These are phyloP conservation scores for Hippoglossus hippoglossus DNA, from an alignment of 2,797 vertebrate species.

Conservation along the genomic window DNA sequence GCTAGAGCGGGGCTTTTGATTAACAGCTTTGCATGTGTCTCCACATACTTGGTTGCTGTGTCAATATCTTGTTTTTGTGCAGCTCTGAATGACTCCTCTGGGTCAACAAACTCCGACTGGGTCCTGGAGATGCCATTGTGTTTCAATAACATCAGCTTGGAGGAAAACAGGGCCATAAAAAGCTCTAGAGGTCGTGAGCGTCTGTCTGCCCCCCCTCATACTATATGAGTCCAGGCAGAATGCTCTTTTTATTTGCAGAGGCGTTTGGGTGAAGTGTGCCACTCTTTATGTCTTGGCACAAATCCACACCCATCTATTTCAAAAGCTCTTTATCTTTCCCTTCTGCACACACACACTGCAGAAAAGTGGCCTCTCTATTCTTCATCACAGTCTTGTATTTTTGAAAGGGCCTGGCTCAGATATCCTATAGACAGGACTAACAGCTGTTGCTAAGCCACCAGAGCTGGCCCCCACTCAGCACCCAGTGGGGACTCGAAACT, in stretches of 20 bases:
- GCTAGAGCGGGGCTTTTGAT: slow-evolving; percentile 40
- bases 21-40: slow-evolving; percentile 53
- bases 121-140: slow-evolving; percentile 39
- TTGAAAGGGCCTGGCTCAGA: slow-evolving; percentile 92
- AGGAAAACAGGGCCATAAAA: slow-evolving; percentile 65
- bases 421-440: slow-evolving; percentile 88
- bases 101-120: slow-evolving; percentile 62
- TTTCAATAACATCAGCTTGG: slow-evolving; percentile 44
- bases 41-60: slow-evolving; percentile 39
- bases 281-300: slow-evolving; percentile 64
- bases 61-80: slow-evolving; percentile 67
- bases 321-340: slow-evolving; percentile 50
- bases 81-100: slow-evolving; percentile 56
- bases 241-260: slow-evolving; percentile 52
- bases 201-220: slow-evolving; percentile 18
- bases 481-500: slow-evolving; percentile 74
- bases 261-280: slow-evolving; percentile 64
- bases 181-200: slow-evolving; percentile 40
- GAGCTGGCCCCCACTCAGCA: slow-evolving; percentile 68
- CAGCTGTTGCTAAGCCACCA: slow-evolving; percentile 90
- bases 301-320: slow-evolving; percentile 55
- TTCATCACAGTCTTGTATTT: slow-evolving; percentile 87
- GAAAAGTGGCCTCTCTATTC: slow-evolving; percentile 74
- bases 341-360: slow-evolving; percentile 28
- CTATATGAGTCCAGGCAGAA: slow-evolving; percentile 29